These are phyloP conservation scores for Balanococcus diminutus DNA, from an alignment of 2,888 invertebrate species.

Conservation along the genomic window DNA sequence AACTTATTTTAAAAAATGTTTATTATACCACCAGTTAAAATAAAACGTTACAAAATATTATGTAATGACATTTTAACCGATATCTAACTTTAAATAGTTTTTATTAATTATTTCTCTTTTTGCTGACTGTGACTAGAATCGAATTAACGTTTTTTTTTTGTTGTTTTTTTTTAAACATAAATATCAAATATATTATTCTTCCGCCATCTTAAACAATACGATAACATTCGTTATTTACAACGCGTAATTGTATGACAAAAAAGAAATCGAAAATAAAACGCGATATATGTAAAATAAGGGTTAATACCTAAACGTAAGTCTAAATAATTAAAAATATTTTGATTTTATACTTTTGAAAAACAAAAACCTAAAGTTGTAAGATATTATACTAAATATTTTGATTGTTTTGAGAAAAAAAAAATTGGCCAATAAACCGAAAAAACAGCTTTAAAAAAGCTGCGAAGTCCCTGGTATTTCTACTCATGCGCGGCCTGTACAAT, in stretches of 20 bases:
- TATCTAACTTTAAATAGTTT: conserved; percentile 43
- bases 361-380: background rate
- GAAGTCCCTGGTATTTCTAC: background rate
- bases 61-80: conserved; percentile 50
- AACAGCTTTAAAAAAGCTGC: conserved; percentile 22
- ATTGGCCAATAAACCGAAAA: background rate
- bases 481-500: conserved; percentile 14
- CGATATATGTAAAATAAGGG: conserved; percentile 42
- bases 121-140: conserved; percentile 54
- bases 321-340: conserved; percentile 39
- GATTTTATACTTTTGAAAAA: conserved; percentile 11
- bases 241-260: conserved; percentile 45
- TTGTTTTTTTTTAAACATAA: conserved; percentile 41
- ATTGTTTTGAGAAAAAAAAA: conserved; percentile 34
- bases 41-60: conserved; percentile 51
- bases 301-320: conserved; percentile 12
- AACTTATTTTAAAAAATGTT: conserved; percentile 50
- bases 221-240: conserved; percentile 48
- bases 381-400: conserved; percentile 11
- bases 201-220: conserved; percentile 49
- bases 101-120: conserved; percentile 14
- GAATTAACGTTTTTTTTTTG: conserved; percentile 50
- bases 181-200: conserved; percentile 48
- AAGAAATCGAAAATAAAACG: conserved; percentile 42
- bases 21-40: conserved; percentile 50